These are phyloP conservation scores for Acanthoscelides obtectus DNA, from an alignment of 2,888 invertebrate species.

Conservation along the genomic window DNA sequence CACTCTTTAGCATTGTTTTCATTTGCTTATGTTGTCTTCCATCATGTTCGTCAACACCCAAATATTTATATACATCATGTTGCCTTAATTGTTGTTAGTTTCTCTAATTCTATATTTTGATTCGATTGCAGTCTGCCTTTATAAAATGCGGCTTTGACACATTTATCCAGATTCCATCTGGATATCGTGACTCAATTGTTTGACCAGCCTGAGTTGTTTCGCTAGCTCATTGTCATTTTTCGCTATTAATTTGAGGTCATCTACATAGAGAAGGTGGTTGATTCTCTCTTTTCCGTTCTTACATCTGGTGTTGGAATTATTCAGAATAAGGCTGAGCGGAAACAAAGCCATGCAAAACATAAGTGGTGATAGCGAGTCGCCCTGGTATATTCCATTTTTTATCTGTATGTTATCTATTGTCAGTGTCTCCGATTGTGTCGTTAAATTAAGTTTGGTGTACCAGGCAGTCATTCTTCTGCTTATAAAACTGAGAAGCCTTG, in stretches of 20 bases:
- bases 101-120: background rate
- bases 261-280: too few species aligned
- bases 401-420: slow-evolving; percentile 1
- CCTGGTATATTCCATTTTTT: slow-evolving; percentile 2
- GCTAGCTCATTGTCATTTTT: too few species aligned
- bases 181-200: background rate
- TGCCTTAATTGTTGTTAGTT: background rate
- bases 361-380: slow-evolving; percentile 1
- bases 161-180: background rate
- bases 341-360: slow-evolving; percentile 4
- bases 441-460: too few species aligned
- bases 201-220: background rate
- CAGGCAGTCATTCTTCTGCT: too few species aligned
- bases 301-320: too few species aligned
- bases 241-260: too few species aligned
- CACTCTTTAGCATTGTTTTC: too few species aligned
- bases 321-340: background rate
- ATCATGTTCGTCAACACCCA: background rate
- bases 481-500: background rate
- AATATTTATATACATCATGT: background rate
- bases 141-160: background rate
- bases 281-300: background rate
- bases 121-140: background rate
- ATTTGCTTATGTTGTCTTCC: background rate
- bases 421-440: background rate